Conservation (phyloP, 2,888 invertebrate genomes). For the Dynastes hyllus region DNA sequence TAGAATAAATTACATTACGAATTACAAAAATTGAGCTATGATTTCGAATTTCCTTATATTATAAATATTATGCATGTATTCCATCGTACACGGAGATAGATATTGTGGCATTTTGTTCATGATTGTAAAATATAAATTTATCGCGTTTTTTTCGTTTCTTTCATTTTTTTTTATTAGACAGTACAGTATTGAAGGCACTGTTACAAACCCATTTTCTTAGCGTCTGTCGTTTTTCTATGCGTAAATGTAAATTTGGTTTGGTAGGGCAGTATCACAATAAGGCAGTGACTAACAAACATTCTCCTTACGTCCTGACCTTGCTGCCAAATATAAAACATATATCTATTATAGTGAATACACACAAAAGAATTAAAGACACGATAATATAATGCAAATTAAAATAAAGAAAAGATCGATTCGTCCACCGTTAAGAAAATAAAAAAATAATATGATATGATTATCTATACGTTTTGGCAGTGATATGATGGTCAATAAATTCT, state of each 20-base stretch:
- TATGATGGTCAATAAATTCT: slow-evolving; percentile 45
- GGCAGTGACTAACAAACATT: slow-evolving; percentile 61
- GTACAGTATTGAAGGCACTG: slow-evolving; percentile 67
- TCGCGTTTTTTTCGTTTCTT: slow-evolving; percentile 46
- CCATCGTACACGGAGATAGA: slow-evolving; percentile 53
- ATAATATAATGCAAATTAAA: slow-evolving; percentile 33
- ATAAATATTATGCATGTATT: slow-evolving; percentile 49
- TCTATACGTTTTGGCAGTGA: slow-evolving; percentile 52
- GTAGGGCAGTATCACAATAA: slow-evolving; percentile 67
- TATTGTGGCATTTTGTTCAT: slow-evolving; percentile 60
- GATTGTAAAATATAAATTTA: slow-evolving; percentile 66
- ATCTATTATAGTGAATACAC: slow-evolving; percentile 3
- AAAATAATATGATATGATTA: slow-evolving; percentile 45
- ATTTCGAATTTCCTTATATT: slow-evolving; percentile 54
- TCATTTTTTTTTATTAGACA: slow-evolving; percentile 59
- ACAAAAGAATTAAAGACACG: slow-evolving; percentile 1
- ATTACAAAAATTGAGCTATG: slow-evolving; percentile 66
- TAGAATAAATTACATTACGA: slow-evolving; percentile 37
- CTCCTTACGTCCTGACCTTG: slow-evolving; percentile 52
- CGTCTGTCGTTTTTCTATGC: slow-evolving; percentile 50
- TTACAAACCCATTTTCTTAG: slow-evolving; percentile 62
- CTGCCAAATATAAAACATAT: slow-evolving; percentile 49
- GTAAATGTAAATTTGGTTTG: slow-evolving; percentile 61
- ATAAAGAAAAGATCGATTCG: neutral
- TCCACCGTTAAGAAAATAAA: slow-evolving; percentile 5